These are phyloP conservation scores for Perccottus glenii DNA, from an alignment of 2,113 vertebrate species.

Conservation along the genomic window DNA sequence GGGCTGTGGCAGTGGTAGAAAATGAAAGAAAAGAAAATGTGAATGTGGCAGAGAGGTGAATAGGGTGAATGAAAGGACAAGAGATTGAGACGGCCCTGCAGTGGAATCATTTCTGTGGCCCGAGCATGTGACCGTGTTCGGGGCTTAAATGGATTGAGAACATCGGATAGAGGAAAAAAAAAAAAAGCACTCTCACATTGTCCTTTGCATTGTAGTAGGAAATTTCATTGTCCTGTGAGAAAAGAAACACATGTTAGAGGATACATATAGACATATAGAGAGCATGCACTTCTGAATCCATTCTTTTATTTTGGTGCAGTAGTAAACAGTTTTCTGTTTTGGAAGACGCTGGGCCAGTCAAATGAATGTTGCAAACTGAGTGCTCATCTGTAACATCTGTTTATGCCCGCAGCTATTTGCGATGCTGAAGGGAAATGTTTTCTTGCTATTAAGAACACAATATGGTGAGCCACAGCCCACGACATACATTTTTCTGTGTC, in stretches of 20 bases:
- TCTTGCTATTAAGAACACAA: constrained; percentile 23
- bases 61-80: constrained; percentile 26
- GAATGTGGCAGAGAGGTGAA: constrained; percentile 21
- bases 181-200: constrained; percentile 82
- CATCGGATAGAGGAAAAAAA: neutral
- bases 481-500: constrained; percentile 16
- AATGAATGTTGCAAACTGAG: constrained; percentile 28
- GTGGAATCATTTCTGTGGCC: constrained; percentile 13
- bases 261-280: too few relatives aligned
- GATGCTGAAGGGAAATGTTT: constrained; percentile 32
- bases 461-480: constrained; percentile 1
- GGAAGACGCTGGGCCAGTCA: neutral
- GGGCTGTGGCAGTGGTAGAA: constrained; percentile 25
- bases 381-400: constrained; percentile 28
- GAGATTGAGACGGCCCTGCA: neutral
- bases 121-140: constrained; percentile 24
- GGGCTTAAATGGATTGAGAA: constrained; percentile 20
- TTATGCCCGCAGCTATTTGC: constrained; percentile 21
- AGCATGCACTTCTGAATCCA: neutral
- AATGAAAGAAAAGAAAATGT: constrained; percentile 10
- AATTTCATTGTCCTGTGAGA: constrained; percentile 86
- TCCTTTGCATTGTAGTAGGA: constrained; percentile 98
- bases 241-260: constrained; percentile 4
- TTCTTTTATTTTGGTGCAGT: constrained; percentile 19
- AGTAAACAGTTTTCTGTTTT: neutral